Evolutionary conservation across 2,797 vertebrate species (phyloP).

Genomic region (Nasua narica): DNA sequence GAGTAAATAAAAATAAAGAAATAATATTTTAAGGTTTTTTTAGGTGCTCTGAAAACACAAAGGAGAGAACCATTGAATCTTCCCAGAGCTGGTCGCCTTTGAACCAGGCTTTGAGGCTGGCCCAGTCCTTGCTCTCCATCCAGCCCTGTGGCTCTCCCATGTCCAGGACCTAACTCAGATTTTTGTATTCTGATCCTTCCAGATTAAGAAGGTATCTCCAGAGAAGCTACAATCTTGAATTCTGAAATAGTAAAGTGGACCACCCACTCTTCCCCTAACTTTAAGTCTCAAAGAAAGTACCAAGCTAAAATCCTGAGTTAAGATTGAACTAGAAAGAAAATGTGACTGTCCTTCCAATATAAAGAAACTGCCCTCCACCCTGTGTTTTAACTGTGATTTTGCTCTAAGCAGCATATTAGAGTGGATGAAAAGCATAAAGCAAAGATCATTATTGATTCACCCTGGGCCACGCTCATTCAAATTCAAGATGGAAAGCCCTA

Average conservation of each 20-base stretch:
- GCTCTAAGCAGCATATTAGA: conserved; percentile 40
- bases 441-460: conserved; percentile 61
- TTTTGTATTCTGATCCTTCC: not conserved
- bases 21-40: not conserved
- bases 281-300: conserved; percentile 26
- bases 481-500: conserved; percentile 58
- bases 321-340: conserved; percentile 44
- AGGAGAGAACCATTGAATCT: not conserved
- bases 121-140: not conserved
- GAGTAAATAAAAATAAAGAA: not conserved
- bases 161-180: not conserved
- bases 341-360: conserved; percentile 1
- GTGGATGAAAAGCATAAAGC: conserved; percentile 44
- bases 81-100: not conserved
- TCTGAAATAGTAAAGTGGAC: not conserved
- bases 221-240: not conserved
- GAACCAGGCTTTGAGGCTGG: not conserved
- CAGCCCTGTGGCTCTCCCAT: not conserved
- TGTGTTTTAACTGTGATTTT: conserved; percentile 19
- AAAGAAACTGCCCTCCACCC: not conserved
- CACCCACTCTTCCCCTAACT: not conserved
- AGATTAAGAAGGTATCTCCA: not conserved
- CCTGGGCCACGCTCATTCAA: conserved; percentile 47
- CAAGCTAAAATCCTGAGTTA: not conserved
- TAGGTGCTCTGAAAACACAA: not conserved